Percentiles rank a stretch among this genome's conserved stretches.
Conservation (phyloP, 2,888 invertebrate genomes). For the Ichneumon xanthorius region DNA sequence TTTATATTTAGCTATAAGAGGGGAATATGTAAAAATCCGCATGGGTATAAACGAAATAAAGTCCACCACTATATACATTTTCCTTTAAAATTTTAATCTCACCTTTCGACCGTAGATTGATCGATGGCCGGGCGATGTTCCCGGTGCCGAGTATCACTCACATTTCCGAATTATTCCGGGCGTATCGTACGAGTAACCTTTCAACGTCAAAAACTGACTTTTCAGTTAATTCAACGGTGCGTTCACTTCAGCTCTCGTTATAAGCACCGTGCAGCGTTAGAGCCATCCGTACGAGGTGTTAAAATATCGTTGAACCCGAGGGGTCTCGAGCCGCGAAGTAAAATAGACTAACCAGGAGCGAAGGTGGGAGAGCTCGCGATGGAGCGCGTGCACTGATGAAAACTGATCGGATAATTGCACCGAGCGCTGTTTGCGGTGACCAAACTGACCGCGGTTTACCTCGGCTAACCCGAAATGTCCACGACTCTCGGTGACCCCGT, state of each 20-base stretch:
- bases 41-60: too few species aligned
- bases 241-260: not conserved
- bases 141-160: not conserved
- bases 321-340: not conserved
- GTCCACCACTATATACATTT: not conserved
- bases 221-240: not conserved
- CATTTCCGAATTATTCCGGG: slow-evolving; percentile 35
- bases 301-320: slow-evolving; percentile 19
- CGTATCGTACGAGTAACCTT: slow-evolving; percentile 1
- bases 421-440: slow-evolving; percentile 32
- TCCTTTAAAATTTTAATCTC: not conserved
- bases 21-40: too few species aligned
- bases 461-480: slow-evolving; percentile 20
- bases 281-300: not conserved
- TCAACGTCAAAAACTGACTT: slow-evolving; percentile 4
- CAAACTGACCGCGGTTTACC: slow-evolving; percentile 38
- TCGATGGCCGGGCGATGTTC: not conserved
- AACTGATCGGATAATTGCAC: slow-evolving; percentile 49
- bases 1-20: too few species aligned
- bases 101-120: slow-evolving; percentile 21
- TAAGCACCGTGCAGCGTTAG: not conserved
- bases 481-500: slow-evolving; percentile 3
- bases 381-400: slow-evolving; percentile 15
- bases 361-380: not conserved
- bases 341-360: slow-evolving; percentile 17